Base-by-base conservation (phyloP, 2,888 invertebrate species). In the Lycophotia porphyrea region DNA sequence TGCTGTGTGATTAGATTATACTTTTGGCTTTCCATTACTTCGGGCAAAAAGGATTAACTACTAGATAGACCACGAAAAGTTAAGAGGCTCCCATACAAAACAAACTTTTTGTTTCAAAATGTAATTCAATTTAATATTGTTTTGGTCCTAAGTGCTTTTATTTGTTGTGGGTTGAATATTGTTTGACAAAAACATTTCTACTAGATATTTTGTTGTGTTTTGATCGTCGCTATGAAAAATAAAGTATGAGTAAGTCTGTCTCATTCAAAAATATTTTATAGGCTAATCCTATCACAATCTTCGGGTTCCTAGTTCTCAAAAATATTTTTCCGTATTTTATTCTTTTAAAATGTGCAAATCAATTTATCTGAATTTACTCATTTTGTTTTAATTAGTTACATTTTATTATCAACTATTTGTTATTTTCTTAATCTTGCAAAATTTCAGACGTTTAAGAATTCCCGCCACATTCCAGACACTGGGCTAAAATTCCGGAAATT, bases 91-190 rank as follows among this genome's bases (percentile, higher is more conserved):
- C 49, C 24, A 15, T 34, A 13, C n/a, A 24, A 34, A 78, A 60
- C 47, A 42, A 24, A 70, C 34, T 60, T 66, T 11, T 61, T 27
- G 18, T 34, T 34, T 24, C 18, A 13, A 3, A 58, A 27, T 15
- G 0, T 68, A 13, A 60, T 60, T 49, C 42, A 47, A 42, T 34
- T 24, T 1, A 69, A 78, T 69, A 34, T 68, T 49, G 47, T 49
- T 69, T 60, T 27, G 21, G 21, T 60, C 1, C 24, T 21, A 78
- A 60, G 58, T 42, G 49, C 34, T 76, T 49, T 78, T 21, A 60
- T 27, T 27, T 70, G 34, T 49, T 61, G 68, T 24, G 79, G 42
- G 18, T 61, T 42, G 5, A 70, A 60, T 31, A 18, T 70, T 49
- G n/a, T 44, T 39, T 13, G 24, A n/a, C 24, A 18, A 31, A 55